Conservation (phyloP, 92 coral and sea anemone genomes). For the Anthopleura xanthogrammica region DNA sequence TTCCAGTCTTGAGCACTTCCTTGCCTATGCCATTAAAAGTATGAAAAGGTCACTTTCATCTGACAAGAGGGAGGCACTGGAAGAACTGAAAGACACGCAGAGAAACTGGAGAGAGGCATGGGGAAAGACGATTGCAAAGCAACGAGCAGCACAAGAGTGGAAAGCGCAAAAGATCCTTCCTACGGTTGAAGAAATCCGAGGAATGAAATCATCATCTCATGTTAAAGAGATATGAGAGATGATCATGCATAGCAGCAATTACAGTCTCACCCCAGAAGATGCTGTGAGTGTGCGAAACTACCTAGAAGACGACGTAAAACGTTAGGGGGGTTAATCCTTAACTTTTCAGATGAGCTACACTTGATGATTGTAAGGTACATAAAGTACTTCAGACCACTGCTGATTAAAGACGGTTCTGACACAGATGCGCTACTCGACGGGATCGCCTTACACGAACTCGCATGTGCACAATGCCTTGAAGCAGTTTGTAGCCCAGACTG, state of each 20-base stretch:
- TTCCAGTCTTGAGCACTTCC: conserved; percentile 12
- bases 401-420: conserved; percentile 13
- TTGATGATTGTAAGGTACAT: conserved; percentile 24
- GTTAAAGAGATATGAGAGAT: neutral
- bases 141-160: conserved; percentile 23
- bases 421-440: conserved; percentile 24
- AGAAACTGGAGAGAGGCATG: conserved; percentile 27
- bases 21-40: conserved; percentile 15
- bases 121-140: conserved; percentile 32
- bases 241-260: conserved; percentile 19
- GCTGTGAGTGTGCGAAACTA: conserved; percentile 24
- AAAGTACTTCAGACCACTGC: conserved; percentile 20
- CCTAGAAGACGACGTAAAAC: conserved; percentile 24
- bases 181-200: neutral
- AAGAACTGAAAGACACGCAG: conserved; percentile 21
- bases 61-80: conserved; percentile 30
- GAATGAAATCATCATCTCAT: conserved; percentile 13
- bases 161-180: conserved; percentile 24
- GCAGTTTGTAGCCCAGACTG: conserved; percentile 25
- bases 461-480: conserved; percentile 31
- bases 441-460: conserved; percentile 17
- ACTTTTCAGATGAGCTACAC: conserved; percentile 18
- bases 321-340: conserved; percentile 20
- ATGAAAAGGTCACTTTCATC: conserved; percentile 17
- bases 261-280: conserved; percentile 24